phyloP scores from a whole-genome alignment of 2,888 invertebrate species.

The Hoplodrina ambigua region DNA sequence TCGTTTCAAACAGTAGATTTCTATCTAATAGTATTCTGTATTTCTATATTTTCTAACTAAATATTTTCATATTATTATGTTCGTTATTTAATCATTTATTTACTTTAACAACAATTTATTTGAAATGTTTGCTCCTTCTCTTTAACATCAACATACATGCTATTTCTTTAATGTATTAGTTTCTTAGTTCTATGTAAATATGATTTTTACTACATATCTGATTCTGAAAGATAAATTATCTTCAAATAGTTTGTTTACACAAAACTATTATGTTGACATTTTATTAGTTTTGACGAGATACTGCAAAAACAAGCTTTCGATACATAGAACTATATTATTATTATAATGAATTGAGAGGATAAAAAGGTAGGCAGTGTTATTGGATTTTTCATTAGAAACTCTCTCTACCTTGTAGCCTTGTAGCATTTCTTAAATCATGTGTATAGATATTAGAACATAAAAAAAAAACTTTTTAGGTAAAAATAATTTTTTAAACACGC shows the following conservation, averaged over 20 bases:
- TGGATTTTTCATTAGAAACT: no score
- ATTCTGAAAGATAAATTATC: background rate
- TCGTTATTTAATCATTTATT: constrained; percentile 5
- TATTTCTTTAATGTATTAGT: background rate
- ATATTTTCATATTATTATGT: background rate
- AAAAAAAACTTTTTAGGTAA: no score
- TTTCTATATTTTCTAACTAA: background rate
- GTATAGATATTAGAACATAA: no score
- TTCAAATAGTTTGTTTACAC: background rate
- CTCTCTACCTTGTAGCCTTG: no score
- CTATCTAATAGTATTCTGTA: no score
- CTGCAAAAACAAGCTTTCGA: background rate
- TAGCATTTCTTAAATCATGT: no score
- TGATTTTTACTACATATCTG: background rate
- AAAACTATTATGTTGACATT: background rate
- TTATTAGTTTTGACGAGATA: background rate
- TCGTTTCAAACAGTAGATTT: no score
- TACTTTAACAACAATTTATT: background rate
- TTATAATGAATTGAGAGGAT: background rate
- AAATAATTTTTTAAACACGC: no score
- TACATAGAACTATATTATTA: constrained; percentile 7
- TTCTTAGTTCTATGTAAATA: background rate
- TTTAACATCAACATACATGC: background rate
- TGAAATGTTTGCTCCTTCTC: background rate
- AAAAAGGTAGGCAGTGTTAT: background rate